Conservation (phyloP, 2,113 vertebrate species). For the Hiodon alosoides region DNA sequence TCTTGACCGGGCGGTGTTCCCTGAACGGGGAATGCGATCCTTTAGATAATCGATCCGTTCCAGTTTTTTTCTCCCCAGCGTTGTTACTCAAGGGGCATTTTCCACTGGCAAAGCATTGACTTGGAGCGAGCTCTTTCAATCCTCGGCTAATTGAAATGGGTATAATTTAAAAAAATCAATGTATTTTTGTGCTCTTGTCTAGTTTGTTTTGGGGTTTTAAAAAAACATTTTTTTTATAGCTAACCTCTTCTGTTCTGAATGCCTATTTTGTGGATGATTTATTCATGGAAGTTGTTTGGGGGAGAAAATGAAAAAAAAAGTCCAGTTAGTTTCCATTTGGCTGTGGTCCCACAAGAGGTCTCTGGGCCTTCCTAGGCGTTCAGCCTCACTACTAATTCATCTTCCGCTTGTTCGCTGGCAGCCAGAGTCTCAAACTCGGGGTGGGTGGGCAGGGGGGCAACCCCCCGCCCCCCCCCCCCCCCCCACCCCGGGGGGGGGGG, state of each 20-base stretch:
- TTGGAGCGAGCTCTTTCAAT: not conserved
- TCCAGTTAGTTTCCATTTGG: conserved; percentile 26
- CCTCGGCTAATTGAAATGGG: not conserved
- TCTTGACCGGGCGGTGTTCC: not conserved
- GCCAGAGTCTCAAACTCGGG: conserved; percentile 32
- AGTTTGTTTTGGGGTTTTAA: conserved; percentile 24
- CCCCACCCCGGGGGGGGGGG: too few species aligned
- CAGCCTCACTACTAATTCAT: conserved; percentile 38
- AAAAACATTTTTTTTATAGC: conserved; percentile 16
- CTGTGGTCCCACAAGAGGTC: conserved; percentile 38
- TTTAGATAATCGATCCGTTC: not conserved
- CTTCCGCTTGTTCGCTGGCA: conserved; percentile 41
- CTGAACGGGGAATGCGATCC: not conserved
- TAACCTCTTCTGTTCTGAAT: conserved; percentile 36
- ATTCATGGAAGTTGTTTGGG: conserved; percentile 50
- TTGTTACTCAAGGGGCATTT: not conserved
- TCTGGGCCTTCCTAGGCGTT: conserved; percentile 25
- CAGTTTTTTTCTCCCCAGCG: not conserved
- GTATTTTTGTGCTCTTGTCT: not conserved
- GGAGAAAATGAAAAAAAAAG: conserved; percentile 31
- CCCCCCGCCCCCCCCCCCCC: conserved; percentile 6
- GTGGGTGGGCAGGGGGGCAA: not conserved
- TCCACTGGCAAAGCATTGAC: not conserved
- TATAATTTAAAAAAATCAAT: not conserved
- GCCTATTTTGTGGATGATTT: conserved; percentile 50